phyloP scores from a whole-genome alignment of 2,888 invertebrate species.

The Eupithecia vulgata region DNA sequence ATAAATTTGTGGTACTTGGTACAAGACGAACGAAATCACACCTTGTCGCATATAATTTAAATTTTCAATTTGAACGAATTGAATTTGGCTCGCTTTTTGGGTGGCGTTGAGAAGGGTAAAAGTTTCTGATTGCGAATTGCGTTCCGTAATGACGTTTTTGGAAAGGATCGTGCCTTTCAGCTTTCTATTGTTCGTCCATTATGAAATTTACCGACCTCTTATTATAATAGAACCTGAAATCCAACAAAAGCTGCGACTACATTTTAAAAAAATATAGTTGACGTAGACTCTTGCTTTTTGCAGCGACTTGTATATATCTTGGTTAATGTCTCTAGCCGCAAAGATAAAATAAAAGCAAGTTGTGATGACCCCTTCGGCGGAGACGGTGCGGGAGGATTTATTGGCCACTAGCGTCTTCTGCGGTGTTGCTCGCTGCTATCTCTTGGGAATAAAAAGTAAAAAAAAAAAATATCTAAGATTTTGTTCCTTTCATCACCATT shows the following conservation, averaged over 20 bases:
- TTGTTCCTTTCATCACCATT: neutral
- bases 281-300: neutral
- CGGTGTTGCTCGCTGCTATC: neutral
- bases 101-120: conserved; percentile 51
- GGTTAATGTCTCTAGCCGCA: neutral
- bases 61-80: conserved; percentile 55
- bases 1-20: conserved; percentile 10
- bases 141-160: conserved; percentile 53
- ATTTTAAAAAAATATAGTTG: neutral
- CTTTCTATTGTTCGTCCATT: conserved; percentile 25
- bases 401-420: neutral
- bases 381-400: conserved; percentile 3
- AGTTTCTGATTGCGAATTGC: conserved; percentile 54
- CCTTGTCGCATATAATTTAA: conserved; percentile 55
- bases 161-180: conserved; percentile 43
- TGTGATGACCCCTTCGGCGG: conserved; percentile 7
- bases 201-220: conserved; percentile 10
- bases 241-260: neutral
- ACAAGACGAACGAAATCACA: conserved; percentile 56
- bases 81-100: conserved; percentile 44
- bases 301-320: neutral
- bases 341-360: conserved; percentile 26
- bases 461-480: neutral
- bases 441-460: neutral
- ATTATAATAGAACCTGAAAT: neutral